Evolutionary conservation across 2,113 vertebrate genomes (phyloP), one percentile per base, ranked within the genome.

Genomic region (Semnornis frantzii): DNA sequence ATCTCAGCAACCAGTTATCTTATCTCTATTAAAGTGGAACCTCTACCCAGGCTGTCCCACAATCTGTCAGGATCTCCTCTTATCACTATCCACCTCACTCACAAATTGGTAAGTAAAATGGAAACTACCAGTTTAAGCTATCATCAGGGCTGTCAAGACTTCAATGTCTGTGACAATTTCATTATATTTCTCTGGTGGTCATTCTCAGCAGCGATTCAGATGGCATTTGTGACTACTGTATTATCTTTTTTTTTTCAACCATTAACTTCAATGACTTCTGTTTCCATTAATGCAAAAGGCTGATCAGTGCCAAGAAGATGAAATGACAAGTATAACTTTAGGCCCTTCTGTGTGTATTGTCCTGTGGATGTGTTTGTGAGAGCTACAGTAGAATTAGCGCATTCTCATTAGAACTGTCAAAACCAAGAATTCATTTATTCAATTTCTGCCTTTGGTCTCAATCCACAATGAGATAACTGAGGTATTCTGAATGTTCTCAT

Each of bases 11-110:
- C 97, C 74, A 99, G 99, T 91, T 96, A 55, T 21, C 97, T 99
- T 9, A 99, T 99, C 70, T 99, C 99, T 27, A 84, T 99, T 82
- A 98, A 98, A 90, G 98, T 99, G 94, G 98, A 99, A 9, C 99
- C 99, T 1, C 97, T 94, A 0, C 99, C 98, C 2, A 90, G 92
- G 18, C 77, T 99, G 60, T 98, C 98, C 34, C 58, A 92, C 85
- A 99, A 98, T 82, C 98, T 99, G 28, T 99, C 98, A 0, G 98
- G 98, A 25, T 96, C 97, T 1, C 99, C 99, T 0, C 98, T 99
- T 39, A 97, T 99, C 91, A 98, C 98, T 34, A 98, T 99, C 39
- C 98, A 98, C 60, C 98, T 99, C 62, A 96, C 94, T 6, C 99
- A 99, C 89, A 95, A 86, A 9, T 65, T 99, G 98, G 99, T 99